Conservation (phyloP, 2,888 invertebrate species). For the Galerucella nymphaeae region DNA sequence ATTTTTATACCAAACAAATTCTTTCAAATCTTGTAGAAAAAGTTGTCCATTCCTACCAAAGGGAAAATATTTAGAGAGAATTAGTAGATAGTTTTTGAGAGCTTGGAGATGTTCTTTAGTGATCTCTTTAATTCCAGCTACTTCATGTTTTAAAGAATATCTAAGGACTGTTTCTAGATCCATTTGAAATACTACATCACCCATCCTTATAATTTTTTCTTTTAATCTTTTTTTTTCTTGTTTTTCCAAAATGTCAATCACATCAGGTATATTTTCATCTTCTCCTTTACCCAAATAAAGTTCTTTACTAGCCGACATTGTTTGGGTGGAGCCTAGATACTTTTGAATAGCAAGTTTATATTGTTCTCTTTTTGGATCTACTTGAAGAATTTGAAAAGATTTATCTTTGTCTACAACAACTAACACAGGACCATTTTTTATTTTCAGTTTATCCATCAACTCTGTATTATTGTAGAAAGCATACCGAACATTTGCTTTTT, state of each 20-base stretch:
- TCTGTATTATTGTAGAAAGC: constrained; percentile 68
- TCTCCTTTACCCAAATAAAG: constrained; percentile 39
- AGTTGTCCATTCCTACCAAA: constrained; percentile 74
- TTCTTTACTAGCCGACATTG: constrained; percentile 61
- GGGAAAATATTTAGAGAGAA: constrained; percentile 84
- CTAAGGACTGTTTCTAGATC: constrained; percentile 86
- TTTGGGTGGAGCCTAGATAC: constrained; percentile 64
- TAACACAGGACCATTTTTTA: constrained; percentile 69
- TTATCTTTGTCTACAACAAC: constrained; percentile 64
- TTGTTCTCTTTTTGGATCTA: constrained; percentile 29
- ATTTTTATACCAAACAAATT: constrained; percentile 66
- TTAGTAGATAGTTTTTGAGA: constrained; percentile 77
- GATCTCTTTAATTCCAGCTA: constrained; percentile 77
- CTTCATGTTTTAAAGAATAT: constrained; percentile 85
- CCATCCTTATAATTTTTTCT: constrained; percentile 61
- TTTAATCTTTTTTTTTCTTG: constrained; percentile 58
- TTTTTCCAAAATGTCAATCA: constrained; percentile 55
- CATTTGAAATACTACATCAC: constrained; percentile 80
- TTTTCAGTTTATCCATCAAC: constrained; percentile 65
- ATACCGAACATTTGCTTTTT: constrained; percentile 70
- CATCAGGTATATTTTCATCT: constrained; percentile 56
- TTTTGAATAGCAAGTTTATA: constrained; percentile 67
- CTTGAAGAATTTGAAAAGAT: constrained; percentile 39
- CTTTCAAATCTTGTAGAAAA: constrained; percentile 73
- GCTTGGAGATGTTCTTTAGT: constrained; percentile 78